Conservation (phyloP, 2,797 vertebrate species). For the Pangasius larnaudii region DNA sequence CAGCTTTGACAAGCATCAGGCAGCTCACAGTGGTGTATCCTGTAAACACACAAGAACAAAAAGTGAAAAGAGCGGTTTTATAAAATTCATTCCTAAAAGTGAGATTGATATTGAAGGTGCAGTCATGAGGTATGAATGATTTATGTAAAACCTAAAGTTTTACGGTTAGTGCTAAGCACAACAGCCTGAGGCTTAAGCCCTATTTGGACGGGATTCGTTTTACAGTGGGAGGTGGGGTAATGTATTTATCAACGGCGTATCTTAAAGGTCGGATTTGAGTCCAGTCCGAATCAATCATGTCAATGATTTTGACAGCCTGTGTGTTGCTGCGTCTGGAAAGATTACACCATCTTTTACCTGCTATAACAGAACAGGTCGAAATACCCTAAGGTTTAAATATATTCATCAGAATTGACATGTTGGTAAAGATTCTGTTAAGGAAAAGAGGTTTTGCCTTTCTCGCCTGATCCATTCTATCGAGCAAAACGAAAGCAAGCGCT, state of each 20-base stretch:
- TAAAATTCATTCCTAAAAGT: not conserved
- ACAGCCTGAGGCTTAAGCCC: not conserved
- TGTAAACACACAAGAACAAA: conserved; percentile 46
- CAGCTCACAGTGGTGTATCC: conserved; percentile 70
- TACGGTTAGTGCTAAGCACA: not conserved
- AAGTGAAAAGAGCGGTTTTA: not conserved
- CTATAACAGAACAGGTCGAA: not conserved
- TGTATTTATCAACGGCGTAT: not conserved
- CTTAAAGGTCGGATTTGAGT: not conserved
- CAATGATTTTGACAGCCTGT: not conserved
- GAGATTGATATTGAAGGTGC: not conserved
- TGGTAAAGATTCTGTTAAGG: not conserved
- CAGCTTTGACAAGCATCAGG: conserved; percentile 74
- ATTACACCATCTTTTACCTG: not conserved
- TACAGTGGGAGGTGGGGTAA: not conserved
- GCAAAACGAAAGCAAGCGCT: too few relatives aligned
- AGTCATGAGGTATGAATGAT: not conserved
- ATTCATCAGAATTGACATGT: not conserved
- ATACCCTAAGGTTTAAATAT: not conserved
- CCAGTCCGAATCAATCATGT: not conserved
- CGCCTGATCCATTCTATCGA: not conserved
- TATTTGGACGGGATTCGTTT: not conserved
- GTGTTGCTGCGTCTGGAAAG: not conserved
- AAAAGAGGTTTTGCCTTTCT: not conserved
- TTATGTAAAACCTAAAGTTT: not conserved